These are phyloP conservation scores for Pyrrhosoma nymphula DNA, from an alignment of 2,888 invertebrate genomes.

Conservation along the genomic window DNA sequence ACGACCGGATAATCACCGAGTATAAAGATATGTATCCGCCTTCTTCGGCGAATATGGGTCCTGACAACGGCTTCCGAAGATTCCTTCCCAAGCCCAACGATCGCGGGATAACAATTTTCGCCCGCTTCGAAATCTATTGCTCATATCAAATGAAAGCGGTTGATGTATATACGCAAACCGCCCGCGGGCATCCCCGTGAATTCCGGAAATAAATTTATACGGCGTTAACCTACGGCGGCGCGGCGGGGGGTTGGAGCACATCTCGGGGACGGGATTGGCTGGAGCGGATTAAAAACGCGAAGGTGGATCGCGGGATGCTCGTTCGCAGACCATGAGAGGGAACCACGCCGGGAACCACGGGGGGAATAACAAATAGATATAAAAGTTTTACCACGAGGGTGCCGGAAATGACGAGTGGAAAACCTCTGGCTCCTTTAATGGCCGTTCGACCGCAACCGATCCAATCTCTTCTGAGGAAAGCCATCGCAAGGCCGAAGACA, in stretches of 20 bases:
- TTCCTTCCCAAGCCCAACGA: constrained; percentile 19
- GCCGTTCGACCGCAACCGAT: constrained; percentile 64
- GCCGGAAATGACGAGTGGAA: constrained; percentile 65
- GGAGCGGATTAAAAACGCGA: background rate
- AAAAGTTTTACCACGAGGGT: constrained; percentile 49
- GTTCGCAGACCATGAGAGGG: background rate
- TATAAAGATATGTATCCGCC: constrained; percentile 40
- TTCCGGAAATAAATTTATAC: constrained; percentile 61
- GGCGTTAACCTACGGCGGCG: background rate
- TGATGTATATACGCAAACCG: constrained; percentile 40
- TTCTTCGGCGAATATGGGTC: constrained; percentile 33
- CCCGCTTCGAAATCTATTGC: constrained; percentile 60
- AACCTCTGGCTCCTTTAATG: constrained; percentile 53
- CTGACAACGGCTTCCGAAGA: constrained; percentile 50
- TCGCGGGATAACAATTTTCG: constrained; percentile 65
- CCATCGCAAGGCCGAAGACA: constrained; percentile 43
- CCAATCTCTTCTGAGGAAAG: constrained; percentile 63
- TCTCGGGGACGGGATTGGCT: background rate
- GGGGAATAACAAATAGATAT: constrained; percentile 63
- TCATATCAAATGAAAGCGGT: constrained; percentile 62
- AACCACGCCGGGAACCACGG: background rate
- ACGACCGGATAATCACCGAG: constrained; percentile 42
- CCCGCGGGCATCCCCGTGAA: constrained; percentile 37
- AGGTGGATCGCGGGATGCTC: background rate
- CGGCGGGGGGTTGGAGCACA: background rate